phyloP scores from a whole-genome alignment of 2,888 invertebrate genomes.

The Sicus ferrugineus region DNA sequence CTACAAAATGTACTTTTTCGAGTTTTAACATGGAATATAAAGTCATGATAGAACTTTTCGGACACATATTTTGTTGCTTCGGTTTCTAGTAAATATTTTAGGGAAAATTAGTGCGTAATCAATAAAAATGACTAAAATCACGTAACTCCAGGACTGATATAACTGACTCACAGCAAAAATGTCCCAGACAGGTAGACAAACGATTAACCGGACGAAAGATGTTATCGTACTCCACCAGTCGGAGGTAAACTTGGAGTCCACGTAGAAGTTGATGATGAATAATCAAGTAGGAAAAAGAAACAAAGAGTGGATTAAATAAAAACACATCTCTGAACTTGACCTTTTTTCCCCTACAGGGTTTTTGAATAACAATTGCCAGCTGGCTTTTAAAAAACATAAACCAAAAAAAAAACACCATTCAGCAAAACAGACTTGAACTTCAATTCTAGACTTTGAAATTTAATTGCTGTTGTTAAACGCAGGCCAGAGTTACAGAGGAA shows the following conservation, averaged over 20 bases:
- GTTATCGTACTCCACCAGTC: not conserved
- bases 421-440: slow-evolving; percentile 24
- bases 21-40: no score
- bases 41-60: no score
- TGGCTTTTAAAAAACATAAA: not conserved
- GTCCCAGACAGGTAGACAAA: no score
- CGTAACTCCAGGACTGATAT: no score
- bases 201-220: no score
- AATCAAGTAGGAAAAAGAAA: not conserved
- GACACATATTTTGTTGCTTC: no score
- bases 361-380: not conserved
- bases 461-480: not conserved
- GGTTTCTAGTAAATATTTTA: no score
- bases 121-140: no score
- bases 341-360: slow-evolving; percentile 9
- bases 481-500: not conserved
- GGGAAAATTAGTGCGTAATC: no score
- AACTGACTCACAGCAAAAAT: no score
- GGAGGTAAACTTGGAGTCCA: not conserved
- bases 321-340: slow-evolving; percentile 20
- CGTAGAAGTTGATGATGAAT: not conserved
- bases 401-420: not conserved
- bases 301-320: not conserved
- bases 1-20: no score
- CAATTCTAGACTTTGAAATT: slow-evolving; percentile 11